phyloP scores from a whole-genome alignment of 2,888 invertebrate genomes.

The Stenichneumon culpator region DNA sequence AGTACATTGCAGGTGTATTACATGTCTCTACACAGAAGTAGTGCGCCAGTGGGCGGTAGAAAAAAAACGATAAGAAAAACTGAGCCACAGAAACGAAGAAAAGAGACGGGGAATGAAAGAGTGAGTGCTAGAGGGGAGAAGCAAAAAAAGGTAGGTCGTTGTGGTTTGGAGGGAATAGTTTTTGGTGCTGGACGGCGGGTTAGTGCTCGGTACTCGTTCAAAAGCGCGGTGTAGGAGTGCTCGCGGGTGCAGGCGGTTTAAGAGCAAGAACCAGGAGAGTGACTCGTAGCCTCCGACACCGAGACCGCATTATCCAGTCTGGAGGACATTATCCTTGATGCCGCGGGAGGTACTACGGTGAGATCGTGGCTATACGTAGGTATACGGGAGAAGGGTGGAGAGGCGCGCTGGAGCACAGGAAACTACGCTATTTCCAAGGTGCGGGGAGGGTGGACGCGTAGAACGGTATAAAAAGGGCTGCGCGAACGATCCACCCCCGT shows the following conservation, averaged over 20 bases:
- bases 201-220: slow-evolving; percentile 12
- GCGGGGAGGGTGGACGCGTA: slow-evolving; percentile 35
- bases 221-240: slow-evolving; percentile 46
- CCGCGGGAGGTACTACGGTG: slow-evolving; percentile 61
- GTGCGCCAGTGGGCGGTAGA: neutral
- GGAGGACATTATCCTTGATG: slow-evolving; percentile 69
- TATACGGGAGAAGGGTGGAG: slow-evolving; percentile 7
- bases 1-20: neutral
- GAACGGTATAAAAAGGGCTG: slow-evolving; percentile 60
- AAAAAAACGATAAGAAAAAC: neutral
- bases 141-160: slow-evolving; percentile 37
- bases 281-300: slow-evolving; percentile 70
- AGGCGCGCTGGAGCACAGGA: slow-evolving; percentile 35
- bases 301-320: slow-evolving; percentile 73
- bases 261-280: slow-evolving; percentile 76
- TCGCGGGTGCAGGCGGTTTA: slow-evolving; percentile 63
- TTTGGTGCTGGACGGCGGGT: slow-evolving; percentile 69
- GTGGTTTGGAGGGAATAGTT: slow-evolving; percentile 68
- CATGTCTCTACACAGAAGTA: neutral
- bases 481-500: slow-evolving; percentile 45
- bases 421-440: slow-evolving; percentile 53
- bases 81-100: slow-evolving; percentile 6
- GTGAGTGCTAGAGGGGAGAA: slow-evolving; percentile 37
- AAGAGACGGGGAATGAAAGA: slow-evolving; percentile 20
- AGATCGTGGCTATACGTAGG: slow-evolving; percentile 57